Conservation (phyloP, 1,140 invertebrate species). For the Helicoverpa zea region DNA sequence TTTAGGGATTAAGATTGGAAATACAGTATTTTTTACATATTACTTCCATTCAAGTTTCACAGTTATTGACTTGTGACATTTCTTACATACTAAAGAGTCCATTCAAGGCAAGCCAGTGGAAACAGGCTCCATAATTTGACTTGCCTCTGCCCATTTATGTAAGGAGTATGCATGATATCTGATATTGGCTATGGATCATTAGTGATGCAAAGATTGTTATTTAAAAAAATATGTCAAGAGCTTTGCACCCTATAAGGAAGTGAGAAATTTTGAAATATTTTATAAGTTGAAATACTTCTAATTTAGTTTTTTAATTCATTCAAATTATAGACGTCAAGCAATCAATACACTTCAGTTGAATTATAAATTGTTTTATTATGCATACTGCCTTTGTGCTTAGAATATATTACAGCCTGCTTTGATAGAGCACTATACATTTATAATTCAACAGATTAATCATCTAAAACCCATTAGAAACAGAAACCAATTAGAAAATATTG, state of each 20-base stretch:
- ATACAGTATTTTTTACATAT: not conserved
- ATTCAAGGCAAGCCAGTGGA: slow-evolving; percentile 7
- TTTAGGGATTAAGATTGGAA: too few relatives aligned
- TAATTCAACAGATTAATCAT: not conserved
- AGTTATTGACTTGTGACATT: slow-evolving; percentile 33
- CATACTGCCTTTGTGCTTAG: not conserved
- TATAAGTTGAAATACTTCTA: too few relatives aligned
- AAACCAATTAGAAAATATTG: slow-evolving; percentile 11
- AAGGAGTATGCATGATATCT: not conserved
- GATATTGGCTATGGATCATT: not conserved
- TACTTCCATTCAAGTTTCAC: not conserved
- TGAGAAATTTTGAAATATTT: too few relatives aligned
- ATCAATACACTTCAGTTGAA: too few relatives aligned
- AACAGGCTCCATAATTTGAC: slow-evolving; percentile 4
- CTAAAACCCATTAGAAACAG: not conserved
- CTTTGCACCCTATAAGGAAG: too few relatives aligned
- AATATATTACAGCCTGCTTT: not conserved
- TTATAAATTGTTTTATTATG: too few relatives aligned
- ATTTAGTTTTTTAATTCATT: too few relatives aligned
- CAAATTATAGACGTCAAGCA: too few relatives aligned
- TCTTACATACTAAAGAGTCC: slow-evolving; percentile 2
- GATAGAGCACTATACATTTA: not conserved
- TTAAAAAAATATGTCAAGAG: not conserved
- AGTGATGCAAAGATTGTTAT: not conserved
- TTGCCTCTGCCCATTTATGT: slow-evolving; percentile 19